Base-by-base conservation (phyloP, 2,113 vertebrate genomes). In the Brachyistius frenatus region DNA sequence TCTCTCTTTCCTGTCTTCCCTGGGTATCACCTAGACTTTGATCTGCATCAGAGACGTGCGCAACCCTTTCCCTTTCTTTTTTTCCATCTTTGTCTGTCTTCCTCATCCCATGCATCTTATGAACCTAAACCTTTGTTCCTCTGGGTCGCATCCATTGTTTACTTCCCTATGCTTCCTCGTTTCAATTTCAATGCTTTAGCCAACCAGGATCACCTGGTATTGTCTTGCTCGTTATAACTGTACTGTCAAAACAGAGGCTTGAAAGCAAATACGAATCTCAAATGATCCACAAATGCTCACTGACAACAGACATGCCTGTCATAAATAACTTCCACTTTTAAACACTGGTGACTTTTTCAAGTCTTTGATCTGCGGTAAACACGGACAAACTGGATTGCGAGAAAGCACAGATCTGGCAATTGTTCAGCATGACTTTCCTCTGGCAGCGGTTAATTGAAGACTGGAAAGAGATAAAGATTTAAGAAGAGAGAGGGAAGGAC, bases 21-120 rank as follows among this genome's bases (percentile, higher is more conserved):
- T 86, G 62, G 83, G 71, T 87, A 81, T 86, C 88, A 83, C 81
- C 81, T 35, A 69, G 54, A 74, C 92, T 94, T 91, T 94, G 91
- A 94, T 94, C 92, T 84, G 77, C 82, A 88, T 89, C 80, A 86
- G 81, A 88, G 71, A 69, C 81, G 85, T 73, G 56, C 78, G 75
- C 87, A 84, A 69, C 83, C 65, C 62, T 66, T 77, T 65, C 61
- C 67, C 81, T 85, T 83, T 88, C 72, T 80, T 88, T 63, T 76
- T 85, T 71, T 78, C 78, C 64, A 39, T 79, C 41, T 80, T 73
- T 30, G 33, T 52, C 66, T 72, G 41, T 77, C 65, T 81, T 80
- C 69, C 31, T 67, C 60, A 23, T 78, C 14, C 47, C 31, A 58
- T 67, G 32, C 44, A 86, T 77, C 72, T 72, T 72, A 56, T 73